Evolutionary conservation across 2,888 invertebrate species (phyloP).

Genomic region (Altica lythri): DNA sequence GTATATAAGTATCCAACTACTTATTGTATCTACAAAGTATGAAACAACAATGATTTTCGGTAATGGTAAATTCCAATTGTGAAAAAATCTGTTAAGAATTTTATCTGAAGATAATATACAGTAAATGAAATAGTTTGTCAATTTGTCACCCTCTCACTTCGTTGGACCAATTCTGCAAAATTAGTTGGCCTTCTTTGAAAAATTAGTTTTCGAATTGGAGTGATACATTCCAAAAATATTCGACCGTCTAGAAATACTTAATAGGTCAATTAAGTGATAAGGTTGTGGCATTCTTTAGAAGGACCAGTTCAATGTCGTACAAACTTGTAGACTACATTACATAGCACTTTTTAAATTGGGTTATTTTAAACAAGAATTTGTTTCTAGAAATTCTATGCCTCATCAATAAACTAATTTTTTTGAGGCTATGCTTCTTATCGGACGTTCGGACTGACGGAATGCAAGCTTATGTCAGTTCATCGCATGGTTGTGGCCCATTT

Average conservation of each 20-base stretch:
- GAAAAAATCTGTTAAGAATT: slow-evolving; percentile 19
- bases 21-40: slow-evolving; percentile 11
- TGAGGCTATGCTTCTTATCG: no score
- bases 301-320: no score
- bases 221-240: slow-evolving; percentile 19
- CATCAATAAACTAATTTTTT: no score
- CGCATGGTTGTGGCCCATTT: no score
- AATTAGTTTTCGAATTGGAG: slow-evolving; percentile 8
- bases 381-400: no score
- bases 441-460: no score
- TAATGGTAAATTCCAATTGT: slow-evolving; percentile 15
- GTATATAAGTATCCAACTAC: slow-evolving; percentile 2
- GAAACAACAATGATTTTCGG: slow-evolving; percentile 16
- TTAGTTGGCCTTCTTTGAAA: slow-evolving; percentile 8
- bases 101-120: slow-evolving; percentile 15
- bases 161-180: neutral
- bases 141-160: slow-evolving; percentile 19
- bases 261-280: slow-evolving; percentile 10
- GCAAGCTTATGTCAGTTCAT: no score
- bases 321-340: no score
- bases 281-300: no score
- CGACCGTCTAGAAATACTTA: neutral
- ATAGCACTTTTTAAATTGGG: no score
- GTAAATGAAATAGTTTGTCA: slow-evolving; percentile 20
- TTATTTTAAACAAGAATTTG: no score